Evolutionary conservation across 2,113 vertebrate species (phyloP).

Genomic region (Pseudorectes ferrugineus): DNA sequence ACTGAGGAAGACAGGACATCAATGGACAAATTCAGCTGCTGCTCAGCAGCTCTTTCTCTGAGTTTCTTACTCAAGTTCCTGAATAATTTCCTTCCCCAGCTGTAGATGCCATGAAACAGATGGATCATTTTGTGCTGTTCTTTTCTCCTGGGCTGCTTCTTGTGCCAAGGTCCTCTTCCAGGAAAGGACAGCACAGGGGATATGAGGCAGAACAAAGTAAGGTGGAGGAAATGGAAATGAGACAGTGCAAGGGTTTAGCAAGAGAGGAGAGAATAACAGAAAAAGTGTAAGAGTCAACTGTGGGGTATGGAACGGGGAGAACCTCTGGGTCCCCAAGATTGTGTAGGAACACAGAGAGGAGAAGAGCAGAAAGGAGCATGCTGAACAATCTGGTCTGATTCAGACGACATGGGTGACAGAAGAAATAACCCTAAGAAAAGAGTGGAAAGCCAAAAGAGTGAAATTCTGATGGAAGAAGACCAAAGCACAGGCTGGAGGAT

Average conservation of each 20-base stretch:
- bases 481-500: not conserved
- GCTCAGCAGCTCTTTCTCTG: not conserved
- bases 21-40: not conserved
- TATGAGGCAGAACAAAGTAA: not conserved
- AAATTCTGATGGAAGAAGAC: not conserved
- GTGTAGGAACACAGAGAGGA: not conserved
- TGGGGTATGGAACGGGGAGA: not conserved
- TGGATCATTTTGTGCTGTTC: not conserved
- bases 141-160: not conserved
- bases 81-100: not conserved
- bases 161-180: not conserved
- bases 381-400: not conserved
- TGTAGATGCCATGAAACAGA: not conserved
- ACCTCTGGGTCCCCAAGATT: not conserved
- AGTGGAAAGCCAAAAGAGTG: not conserved
- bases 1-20: not conserved
- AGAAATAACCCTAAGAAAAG: not conserved
- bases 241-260: not conserved
- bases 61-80: not conserved
- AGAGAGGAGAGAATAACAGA: not conserved
- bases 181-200: not conserved
- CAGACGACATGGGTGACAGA: not conserved
- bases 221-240: not conserved
- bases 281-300: not conserved
- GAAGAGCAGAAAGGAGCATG: not conserved